phyloP scores from a whole-genome alignment of 2,888 invertebrate genomes.

The Adelognathus sp. region DNA sequence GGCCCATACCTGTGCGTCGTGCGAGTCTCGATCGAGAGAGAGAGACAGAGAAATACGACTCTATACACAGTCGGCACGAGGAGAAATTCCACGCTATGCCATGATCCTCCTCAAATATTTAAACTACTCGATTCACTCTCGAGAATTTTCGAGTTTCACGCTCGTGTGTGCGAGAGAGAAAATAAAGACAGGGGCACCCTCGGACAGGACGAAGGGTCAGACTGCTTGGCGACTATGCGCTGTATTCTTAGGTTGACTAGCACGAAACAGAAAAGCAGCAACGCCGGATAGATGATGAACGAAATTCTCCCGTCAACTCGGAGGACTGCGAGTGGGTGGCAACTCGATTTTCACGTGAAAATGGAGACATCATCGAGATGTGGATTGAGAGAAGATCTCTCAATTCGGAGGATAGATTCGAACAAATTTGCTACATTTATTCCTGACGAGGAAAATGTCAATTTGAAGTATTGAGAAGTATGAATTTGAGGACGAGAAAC shows the following conservation, averaged over 20 bases:
- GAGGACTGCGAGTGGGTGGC: no score
- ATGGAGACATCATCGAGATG: no score
- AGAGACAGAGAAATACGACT: no score
- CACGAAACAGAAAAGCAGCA: neutral
- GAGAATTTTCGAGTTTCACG: constrained; percentile 8
- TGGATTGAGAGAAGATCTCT: no score
- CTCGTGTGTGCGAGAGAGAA: constrained; percentile 6
- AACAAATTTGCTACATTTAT: no score
- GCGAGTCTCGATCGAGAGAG: constrained; percentile 32
- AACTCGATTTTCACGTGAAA: no score
- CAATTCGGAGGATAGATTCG: no score
- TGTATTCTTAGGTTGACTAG: neutral
- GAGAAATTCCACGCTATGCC: constrained; percentile 44
- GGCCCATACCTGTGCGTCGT: neutral
- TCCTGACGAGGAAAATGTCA: no score
- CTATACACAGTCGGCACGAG: constrained; percentile 21
- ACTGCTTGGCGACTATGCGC: constrained; percentile 56
- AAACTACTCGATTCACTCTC: constrained; percentile 50
- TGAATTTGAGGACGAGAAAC: no score
- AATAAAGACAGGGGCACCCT: neutral
- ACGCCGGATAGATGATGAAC: constrained; percentile 22
- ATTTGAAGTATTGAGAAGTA: no score
- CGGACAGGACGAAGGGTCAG: constrained; percentile 48
- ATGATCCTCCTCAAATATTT: constrained; percentile 60
- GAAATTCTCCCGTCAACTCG: constrained; percentile 27